Conservation (phyloP, 2,888 invertebrate species). For the Hirtodrosophila trivittata region DNA sequence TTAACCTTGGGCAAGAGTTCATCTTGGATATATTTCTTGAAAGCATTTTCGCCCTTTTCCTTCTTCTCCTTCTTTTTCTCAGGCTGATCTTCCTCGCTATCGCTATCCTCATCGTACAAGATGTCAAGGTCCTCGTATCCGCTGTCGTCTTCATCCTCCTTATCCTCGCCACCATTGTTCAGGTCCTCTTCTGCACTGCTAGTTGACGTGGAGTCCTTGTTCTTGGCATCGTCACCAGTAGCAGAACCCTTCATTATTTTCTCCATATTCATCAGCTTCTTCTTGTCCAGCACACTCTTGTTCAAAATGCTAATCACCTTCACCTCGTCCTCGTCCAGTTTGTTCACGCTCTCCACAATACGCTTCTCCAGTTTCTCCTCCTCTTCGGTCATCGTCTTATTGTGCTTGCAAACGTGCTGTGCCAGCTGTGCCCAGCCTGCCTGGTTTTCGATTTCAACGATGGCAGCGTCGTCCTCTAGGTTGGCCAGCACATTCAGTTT, state of each 20-base stretch:
- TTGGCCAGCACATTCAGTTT: slow-evolving; percentile 70
- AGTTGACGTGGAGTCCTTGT: slow-evolving; percentile 35
- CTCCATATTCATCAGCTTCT: slow-evolving; percentile 64
- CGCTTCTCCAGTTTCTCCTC: slow-evolving; percentile 71
- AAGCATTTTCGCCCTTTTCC: slow-evolving; percentile 14
- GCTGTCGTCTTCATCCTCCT: slow-evolving; percentile 79
- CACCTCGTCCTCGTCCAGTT: slow-evolving; percentile 74
- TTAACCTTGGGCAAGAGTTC: slow-evolving; percentile 68
- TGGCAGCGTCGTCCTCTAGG: slow-evolving; percentile 64
- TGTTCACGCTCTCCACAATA: slow-evolving; percentile 67
- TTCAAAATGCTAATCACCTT: slow-evolving; percentile 74
- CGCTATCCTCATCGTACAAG: slow-evolving; percentile 29
- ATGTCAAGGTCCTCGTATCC: slow-evolving; percentile 20
- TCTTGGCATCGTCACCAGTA: slow-evolving; percentile 39
- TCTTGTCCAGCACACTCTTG: slow-evolving; percentile 73
- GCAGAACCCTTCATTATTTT: slow-evolving; percentile 74
- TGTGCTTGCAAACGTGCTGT: slow-evolving; percentile 81
- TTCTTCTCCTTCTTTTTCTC: slow-evolving; percentile 49
- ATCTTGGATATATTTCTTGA: slow-evolving; percentile 40
- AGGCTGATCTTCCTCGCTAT: slow-evolving; percentile 56
- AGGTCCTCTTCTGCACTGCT: slow-evolving; percentile 68
- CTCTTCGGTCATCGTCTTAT: slow-evolving; percentile 33
- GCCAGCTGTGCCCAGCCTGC: slow-evolving; percentile 81
- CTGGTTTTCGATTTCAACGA: slow-evolving; percentile 59
- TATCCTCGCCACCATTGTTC: slow-evolving; percentile 77